Evolutionary conservation across 2,888 invertebrate species (phyloP).

Genomic region (Drosophila mimica): DNA sequence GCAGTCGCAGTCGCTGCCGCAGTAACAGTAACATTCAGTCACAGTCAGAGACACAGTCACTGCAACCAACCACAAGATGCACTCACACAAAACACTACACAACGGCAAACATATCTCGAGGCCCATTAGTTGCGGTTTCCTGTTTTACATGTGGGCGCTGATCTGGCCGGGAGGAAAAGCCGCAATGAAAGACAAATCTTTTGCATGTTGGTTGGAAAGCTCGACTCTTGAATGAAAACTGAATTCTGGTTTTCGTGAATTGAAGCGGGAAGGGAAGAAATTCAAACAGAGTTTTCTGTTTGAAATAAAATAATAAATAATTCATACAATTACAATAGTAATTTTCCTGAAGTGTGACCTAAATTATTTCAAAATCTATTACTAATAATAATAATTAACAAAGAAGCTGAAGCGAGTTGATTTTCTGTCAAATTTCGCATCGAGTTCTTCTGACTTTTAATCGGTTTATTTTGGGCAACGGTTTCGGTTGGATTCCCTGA

Average conservation of each 20-base stretch:
- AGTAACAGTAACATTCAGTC: neutral
- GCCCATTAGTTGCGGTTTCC: conserved; percentile 58
- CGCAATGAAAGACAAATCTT: conserved; percentile 22
- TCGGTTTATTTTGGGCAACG: neutral
- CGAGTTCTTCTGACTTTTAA: neutral
- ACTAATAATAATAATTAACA: neutral
- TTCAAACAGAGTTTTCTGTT: neutral
- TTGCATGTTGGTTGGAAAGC: conserved; percentile 27
- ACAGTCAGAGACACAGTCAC: neutral
- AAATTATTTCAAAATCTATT: neutral
- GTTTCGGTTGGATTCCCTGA: neutral
- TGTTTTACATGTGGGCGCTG: conserved; percentile 39
- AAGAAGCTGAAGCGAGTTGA: neutral
- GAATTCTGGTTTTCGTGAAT: neutral
- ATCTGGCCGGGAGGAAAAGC: conserved; percentile 27
- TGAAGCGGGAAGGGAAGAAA: neutral
- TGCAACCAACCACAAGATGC: conserved; percentile 36
- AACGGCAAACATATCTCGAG: conserved; percentile 20
- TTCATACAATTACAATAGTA: neutral
- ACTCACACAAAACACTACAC: conserved; percentile 4
- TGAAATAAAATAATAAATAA: neutral
- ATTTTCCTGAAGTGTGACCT: neutral
- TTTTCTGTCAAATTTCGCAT: neutral
- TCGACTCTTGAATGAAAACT: conserved; percentile 7
- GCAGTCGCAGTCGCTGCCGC: conserved; percentile 10